Conservation (phyloP, 2,113 vertebrate genomes). For the Bombycilla garrulus region DNA sequence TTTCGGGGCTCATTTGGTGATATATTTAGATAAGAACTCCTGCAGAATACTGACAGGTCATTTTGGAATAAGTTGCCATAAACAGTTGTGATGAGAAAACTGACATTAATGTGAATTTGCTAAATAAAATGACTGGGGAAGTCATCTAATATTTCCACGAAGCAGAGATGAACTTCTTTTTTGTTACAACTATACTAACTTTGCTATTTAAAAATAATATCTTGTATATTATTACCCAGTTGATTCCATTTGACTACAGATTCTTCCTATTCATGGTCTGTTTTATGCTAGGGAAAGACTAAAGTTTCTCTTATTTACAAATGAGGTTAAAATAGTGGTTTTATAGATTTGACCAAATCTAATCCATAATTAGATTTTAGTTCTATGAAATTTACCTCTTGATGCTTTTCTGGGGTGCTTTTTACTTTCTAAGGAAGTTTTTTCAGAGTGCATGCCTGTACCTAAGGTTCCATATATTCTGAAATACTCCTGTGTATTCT, state of each 20-base stretch:
- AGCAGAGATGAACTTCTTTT: neutral
- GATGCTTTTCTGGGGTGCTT: neutral
- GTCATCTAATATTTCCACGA: neutral
- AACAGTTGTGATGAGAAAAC: neutral
- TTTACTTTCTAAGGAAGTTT: neutral
- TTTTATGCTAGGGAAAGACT: neutral
- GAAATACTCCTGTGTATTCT: neutral
- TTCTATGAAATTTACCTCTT: neutral
- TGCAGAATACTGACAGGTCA: neutral
- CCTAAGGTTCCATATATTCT: neutral
- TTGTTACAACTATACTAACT: neutral
- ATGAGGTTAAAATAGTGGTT: neutral
- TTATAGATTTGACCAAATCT: neutral
- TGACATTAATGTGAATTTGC: neutral
- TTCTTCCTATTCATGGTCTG: neutral
- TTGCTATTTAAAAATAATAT: neutral
- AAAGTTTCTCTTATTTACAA: neutral
- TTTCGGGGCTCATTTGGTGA: neutral
- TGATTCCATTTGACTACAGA: neutral
- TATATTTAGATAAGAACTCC: neutral
- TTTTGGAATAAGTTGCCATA: conserved; percentile 1
- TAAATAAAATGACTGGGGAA: neutral
- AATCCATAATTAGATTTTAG: neutral
- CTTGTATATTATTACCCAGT: neutral
- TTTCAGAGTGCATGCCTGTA: neutral